These are phyloP conservation scores for Picathartes gymnocephalus DNA, from an alignment of 2,113 vertebrate species.

Conservation along the genomic window DNA sequence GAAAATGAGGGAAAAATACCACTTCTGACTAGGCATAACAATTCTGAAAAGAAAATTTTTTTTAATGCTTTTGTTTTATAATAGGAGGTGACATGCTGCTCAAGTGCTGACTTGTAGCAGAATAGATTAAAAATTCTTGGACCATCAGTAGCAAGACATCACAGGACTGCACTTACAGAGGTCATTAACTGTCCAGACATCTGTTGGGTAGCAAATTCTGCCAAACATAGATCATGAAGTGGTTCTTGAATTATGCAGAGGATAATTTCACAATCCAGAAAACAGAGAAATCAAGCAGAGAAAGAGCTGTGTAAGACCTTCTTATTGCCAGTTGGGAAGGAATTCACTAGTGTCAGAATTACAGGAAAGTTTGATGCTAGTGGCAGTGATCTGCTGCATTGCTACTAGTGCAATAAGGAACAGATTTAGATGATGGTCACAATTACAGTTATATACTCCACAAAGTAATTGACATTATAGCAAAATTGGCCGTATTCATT, in stretches of 20 bases:
- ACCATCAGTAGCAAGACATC: conserved; percentile 39
- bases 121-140: conserved; percentile 35
- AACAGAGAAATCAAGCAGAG: conserved; percentile 46
- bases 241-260: conserved; percentile 33
- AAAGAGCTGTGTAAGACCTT: conserved; percentile 1
- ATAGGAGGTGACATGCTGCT: neutral
- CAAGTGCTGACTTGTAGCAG: neutral
- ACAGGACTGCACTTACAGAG: conserved; percentile 28
- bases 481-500: neutral
- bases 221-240: conserved; percentile 32
- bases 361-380: neutral
- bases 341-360: neutral
- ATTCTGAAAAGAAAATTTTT: neutral
- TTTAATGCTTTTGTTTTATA: neutral
- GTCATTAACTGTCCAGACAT: conserved; percentile 54
- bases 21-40: neutral
- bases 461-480: neutral
- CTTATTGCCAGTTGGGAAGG: neutral
- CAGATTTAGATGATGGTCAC: neutral
- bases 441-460: neutral
- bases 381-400: neutral
- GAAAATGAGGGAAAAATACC: neutral
- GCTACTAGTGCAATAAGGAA: neutral
- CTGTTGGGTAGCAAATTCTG: conserved; percentile 58
- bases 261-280: conserved; percentile 56